Evolutionary conservation across 2,113 vertebrate genomes (phyloP).

Genomic region (Pyrgilauda ruficollis): DNA sequence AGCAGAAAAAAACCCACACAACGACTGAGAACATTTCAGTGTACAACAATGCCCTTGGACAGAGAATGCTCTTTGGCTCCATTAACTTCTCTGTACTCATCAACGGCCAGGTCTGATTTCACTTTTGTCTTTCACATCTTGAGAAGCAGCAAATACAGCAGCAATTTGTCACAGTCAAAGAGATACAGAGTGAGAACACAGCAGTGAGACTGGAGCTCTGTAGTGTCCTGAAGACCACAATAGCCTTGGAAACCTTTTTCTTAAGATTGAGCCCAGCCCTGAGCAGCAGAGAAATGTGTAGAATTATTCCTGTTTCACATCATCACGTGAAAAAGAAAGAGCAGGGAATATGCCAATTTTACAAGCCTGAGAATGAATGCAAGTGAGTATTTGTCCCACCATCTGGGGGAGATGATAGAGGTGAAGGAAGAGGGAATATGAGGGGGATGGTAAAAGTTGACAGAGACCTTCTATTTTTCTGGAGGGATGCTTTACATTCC

Average conservation of each 20-base stretch:
- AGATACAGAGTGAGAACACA: background rate
- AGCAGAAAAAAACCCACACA: background rate
- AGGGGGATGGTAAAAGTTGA: slow-evolving; percentile 28
- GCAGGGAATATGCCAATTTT: background rate
- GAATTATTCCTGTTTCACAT: background rate
- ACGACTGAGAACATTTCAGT: background rate
- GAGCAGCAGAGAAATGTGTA: background rate
- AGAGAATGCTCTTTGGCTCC: background rate
- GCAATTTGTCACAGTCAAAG: slow-evolving; percentile 2
- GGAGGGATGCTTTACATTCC: slow-evolving; percentile 50
- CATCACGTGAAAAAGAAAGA: background rate
- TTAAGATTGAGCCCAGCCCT: background rate
- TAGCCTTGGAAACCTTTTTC: background rate
- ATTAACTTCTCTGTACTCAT: background rate
- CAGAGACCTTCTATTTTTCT: slow-evolving; percentile 36
- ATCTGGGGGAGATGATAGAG: slow-evolving; percentile 28
- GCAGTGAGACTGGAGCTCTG: background rate
- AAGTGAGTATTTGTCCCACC: background rate
- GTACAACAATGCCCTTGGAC: background rate
- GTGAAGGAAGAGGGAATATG: slow-evolving; percentile 1
- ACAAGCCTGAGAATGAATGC: background rate
- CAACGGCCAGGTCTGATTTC: background rate
- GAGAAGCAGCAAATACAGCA: background rate
- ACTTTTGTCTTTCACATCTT: background rate
- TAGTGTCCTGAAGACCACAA: background rate